Evolutionary conservation across 2,888 invertebrate species (phyloP), one percentile per base, ranked within the genome.

Genomic region (Pristionchus mayeri): DNA sequence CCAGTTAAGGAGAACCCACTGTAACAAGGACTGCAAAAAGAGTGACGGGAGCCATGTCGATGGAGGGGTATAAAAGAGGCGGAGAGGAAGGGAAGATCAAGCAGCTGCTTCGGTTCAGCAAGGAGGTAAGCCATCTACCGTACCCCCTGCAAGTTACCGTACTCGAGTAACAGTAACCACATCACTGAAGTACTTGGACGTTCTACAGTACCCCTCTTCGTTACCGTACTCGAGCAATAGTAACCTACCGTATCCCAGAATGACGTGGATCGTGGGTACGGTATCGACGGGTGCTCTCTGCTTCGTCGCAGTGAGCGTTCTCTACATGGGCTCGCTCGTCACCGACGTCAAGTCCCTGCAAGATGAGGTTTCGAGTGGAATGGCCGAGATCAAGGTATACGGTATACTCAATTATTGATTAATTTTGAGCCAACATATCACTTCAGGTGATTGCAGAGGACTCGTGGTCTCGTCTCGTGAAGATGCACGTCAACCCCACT

Each of bases 401-500:
- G 54, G 54, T 54, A 54, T 9, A 16, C 54, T 4, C 54, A 4
- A 21, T 4, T 18, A 21, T 9, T 4, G 7, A 44, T 44, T 13
- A 13, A 54, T 54, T 21, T 54, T 3, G 54, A 54, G 4, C 21
- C 13, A 54, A 54, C 54, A 13, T 54, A 44, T 44, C 13, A 44
- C 13, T 44, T 44, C 44, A 44, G 44, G 7, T 63, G n/a, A 82
- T 82, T 60, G 60, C 81, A 9, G 81, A 82, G 30, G 81, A 63
- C 81, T 63, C 81, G 1, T 82, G 81, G 81, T n/a, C 30, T 48
- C 81, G 81, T 48, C 81, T 82, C 9, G 81, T 82, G 48, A 82
- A 63, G 63, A 82, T 82, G 81, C 81, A 82, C 48, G 63, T 82
- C 34, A 82, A 82, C 30, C 81, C 81, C 48, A 63, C 81, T n/a